A percentile compares a stretch with the other conserved stretches of the same genome.
Conservation (phyloP, 2,113 vertebrate genomes). For the Hiodon alosoides region DNA sequence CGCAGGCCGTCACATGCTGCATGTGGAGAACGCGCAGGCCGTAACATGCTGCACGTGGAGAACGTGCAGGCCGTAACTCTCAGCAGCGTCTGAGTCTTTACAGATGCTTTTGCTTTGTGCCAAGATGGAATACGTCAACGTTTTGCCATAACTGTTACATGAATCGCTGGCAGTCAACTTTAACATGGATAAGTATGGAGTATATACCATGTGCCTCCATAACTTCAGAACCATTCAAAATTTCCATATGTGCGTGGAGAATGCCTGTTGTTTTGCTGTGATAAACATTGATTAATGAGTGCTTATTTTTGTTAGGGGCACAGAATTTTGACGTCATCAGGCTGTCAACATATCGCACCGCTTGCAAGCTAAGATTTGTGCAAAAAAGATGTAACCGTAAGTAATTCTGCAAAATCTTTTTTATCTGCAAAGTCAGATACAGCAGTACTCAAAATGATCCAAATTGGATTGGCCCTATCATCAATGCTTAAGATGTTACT, state of each 20-base stretch:
- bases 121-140: too few species aligned
- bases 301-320: conserved; percentile 67
- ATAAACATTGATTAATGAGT: background rate
- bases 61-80: too few species aligned
- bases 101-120: too few species aligned
- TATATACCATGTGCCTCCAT: background rate
- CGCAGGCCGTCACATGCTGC: too few species aligned
- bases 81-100: too few species aligned
- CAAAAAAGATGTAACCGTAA: conserved; percentile 96
- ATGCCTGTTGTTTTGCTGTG: background rate
- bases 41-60: too few species aligned
- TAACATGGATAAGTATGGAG: too few species aligned
- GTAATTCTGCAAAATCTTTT: conserved; percentile 39
- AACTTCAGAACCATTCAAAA: background rate
- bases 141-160: too few species aligned
- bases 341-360: conserved; percentile 91
- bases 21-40: too few species aligned
- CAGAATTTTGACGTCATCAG: conserved; percentile 97
- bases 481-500: too few species aligned
- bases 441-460: too few species aligned
- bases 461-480: background rate
- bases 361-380: conserved; percentile 93
- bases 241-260: background rate
- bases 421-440: background rate
- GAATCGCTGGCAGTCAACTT: too few species aligned